phyloP scores from a whole-genome alignment of 2,113 vertebrate species.

The Girardinichthys multiradiatus region DNA sequence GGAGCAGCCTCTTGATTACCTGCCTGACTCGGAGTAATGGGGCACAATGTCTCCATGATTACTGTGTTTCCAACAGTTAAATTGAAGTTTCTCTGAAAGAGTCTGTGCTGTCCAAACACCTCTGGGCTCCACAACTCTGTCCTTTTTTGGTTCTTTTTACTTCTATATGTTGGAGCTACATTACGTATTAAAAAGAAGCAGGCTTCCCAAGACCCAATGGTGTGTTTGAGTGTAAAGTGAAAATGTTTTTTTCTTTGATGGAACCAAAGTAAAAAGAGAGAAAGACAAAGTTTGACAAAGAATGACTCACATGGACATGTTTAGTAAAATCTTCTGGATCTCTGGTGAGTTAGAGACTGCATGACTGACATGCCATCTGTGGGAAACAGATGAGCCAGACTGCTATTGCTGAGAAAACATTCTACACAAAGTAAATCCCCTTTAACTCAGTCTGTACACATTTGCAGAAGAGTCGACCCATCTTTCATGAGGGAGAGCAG shows the following conservation, averaged over 20 bases:
- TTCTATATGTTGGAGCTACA: background rate
- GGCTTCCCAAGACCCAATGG: conserved; percentile 1
- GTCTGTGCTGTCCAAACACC: background rate
- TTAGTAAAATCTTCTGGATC: conserved; percentile 55
- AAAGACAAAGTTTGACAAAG: conserved; percentile 20
- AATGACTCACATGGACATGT: conserved; percentile 47
- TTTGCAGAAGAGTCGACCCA: conserved; percentile 26
- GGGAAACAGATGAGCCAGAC: conserved; percentile 56
- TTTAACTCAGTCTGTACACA: conserved; percentile 44
- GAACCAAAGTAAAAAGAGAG: conserved; percentile 35
- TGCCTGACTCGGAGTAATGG: conserved; percentile 56
- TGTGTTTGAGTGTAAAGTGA: conserved; percentile 14
- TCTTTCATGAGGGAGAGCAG: conserved; percentile 1
- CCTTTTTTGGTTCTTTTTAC: background rate
- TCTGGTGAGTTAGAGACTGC: conserved; percentile 38
- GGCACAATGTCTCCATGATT: conserved; percentile 49
- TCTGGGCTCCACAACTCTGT: background rate
- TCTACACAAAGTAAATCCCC: conserved; percentile 42
- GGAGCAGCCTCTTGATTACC: conserved; percentile 69
- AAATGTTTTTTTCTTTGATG: conserved; percentile 48
- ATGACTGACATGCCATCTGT: conserved; percentile 66
- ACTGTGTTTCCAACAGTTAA: conserved; percentile 52
- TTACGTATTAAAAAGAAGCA: background rate
- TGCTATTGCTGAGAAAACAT: conserved; percentile 37
- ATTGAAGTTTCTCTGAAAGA: conserved; percentile 15